phyloP scores from a whole-genome alignment of 2,113 vertebrate species.

The Puma concolor region DNA sequence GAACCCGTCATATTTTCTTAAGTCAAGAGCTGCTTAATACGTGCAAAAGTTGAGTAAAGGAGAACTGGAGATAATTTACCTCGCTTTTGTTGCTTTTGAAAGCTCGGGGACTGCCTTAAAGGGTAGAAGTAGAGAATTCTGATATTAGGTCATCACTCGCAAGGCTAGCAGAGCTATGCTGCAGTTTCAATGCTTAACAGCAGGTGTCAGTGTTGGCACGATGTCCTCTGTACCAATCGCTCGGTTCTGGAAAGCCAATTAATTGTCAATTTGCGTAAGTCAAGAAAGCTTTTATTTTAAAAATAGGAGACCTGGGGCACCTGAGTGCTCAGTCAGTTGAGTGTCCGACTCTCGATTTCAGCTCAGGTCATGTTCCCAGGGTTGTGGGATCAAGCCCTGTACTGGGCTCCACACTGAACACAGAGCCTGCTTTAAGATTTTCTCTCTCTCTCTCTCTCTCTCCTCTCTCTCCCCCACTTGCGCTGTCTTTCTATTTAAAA shows the following conservation, averaged over 20 bases:
- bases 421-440: too few species aligned
- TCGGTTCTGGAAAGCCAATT: neutral
- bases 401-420: too few species aligned
- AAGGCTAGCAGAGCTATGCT: neutral
- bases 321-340: too few species aligned
- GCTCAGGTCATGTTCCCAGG: too few species aligned
- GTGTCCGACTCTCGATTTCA: too few species aligned
- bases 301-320: too few species aligned
- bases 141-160: too few species aligned
- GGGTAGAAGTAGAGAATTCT: neutral
- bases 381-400: too few species aligned
- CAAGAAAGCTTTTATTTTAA: neutral
- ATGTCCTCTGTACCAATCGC: neutral
- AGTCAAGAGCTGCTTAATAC: neutral
- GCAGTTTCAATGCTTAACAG: neutral
- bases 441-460: too few species aligned
- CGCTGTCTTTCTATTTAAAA: too few species aligned
- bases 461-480: too few species aligned
- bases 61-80: neutral
- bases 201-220: neutral
- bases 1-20: neutral
- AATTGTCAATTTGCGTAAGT: neutral
- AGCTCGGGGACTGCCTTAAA: neutral
- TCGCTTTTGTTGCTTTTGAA: neutral
- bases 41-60: neutral